These are phyloP conservation scores for Bucco capensis DNA, from an alignment of 2,113 vertebrate species.

Conservation along the genomic window DNA sequence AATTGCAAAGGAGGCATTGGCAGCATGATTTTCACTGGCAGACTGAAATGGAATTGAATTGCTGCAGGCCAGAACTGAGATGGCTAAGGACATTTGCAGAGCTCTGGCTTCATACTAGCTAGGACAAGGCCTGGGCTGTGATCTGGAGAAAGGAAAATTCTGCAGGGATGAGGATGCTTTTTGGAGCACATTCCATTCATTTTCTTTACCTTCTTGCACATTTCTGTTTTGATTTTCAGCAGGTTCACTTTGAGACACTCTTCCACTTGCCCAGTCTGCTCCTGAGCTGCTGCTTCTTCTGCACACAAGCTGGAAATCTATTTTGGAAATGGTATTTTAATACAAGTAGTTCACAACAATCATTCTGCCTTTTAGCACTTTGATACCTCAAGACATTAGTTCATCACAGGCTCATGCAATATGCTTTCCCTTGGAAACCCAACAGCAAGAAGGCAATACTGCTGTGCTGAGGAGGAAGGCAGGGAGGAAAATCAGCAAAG, in stretches of 20 bases:
- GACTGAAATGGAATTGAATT: background rate
- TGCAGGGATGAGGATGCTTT: background rate
- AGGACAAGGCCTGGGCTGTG: background rate
- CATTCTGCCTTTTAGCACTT: background rate
- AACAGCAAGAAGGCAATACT: background rate
- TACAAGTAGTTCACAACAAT: background rate
- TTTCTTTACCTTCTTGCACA: conserved; percentile 88
- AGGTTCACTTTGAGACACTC: conserved; percentile 97
- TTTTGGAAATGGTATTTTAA: conserved; percentile 7
- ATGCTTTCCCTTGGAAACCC: background rate
- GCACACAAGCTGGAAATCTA: conserved; percentile 90
- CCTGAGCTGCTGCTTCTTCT: conserved; percentile 95
- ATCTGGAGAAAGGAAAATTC: background rate
- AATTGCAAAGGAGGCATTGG: background rate
- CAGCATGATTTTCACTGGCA: background rate
- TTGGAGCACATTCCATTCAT: background rate
- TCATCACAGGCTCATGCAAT: background rate
- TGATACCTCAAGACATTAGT: no score
- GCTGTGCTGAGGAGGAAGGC: background rate
- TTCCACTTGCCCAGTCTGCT: conserved; percentile 96
- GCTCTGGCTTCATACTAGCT: background rate
- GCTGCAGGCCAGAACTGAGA: background rate
- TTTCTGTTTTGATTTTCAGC: conserved; percentile 89
- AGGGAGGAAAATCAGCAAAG: background rate
- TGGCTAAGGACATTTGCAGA: background rate